Base-by-base conservation (phyloP, 2,797 vertebrate genomes). In the Poeciliopsis turneri region DNA sequence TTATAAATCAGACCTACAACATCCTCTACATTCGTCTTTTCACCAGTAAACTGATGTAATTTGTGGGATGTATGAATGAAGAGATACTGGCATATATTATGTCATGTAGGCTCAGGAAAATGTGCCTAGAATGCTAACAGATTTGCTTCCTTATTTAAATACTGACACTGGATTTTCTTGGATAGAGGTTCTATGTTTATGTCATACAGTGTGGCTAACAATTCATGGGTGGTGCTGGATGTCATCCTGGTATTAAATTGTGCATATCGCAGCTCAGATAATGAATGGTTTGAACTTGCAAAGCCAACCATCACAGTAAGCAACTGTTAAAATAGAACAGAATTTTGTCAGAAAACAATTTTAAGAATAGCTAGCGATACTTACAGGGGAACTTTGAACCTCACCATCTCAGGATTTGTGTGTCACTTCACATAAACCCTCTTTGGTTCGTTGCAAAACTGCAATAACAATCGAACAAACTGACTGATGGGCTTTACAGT, bases 391-490 rank as follows among this genome's bases (percentile, higher is more conserved):
- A 39, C 18, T 39, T 66, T 39, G 39, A 41, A 66, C 64, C 61
- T 20, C 18, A 23, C 18, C 64, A 66, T 66, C 36, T 28, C 16
- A 36, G 36, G 64, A 66, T 66, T 66, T 66, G 64, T 66, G 64
- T 39, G 33, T 39, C 64, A 39, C 18, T 23, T 41, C 36, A 66
- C 20, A 66, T 10, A 66, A 36, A 66, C 18, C 36, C 64, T 36
- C 4, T 66, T 66, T 39, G 64, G 64, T 75, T 59, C 0, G 2
- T 39, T 30, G 30, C 28, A 49, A 43, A 75, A 43, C 28, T 41
- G n/a, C 73, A 75, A 59, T 45, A 75, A 75, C 39, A 43, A 73
- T 73, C 23, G 30, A 75, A 75, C 55, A 59, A 59, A 75, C 53
- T 43, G 73, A 75, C 36, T 45, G 36, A 59, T n/a, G n/a, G 39